phyloP scores from a whole-genome alignment of 2,797 vertebrate species.

The Hippocampus kuda region DNA sequence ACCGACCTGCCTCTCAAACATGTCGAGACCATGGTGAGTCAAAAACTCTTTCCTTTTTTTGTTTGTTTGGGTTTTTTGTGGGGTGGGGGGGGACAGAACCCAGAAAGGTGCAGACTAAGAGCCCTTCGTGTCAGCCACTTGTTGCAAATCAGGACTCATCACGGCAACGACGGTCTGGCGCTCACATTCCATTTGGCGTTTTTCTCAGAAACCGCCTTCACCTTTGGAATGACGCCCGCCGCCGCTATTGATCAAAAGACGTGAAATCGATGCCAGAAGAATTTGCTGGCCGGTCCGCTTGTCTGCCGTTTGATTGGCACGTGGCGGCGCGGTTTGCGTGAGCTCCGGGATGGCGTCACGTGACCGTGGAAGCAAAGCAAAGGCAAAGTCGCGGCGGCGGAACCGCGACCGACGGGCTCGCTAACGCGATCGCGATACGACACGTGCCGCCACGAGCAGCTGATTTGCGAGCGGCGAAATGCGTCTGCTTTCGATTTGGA shows the following conservation, averaged over 20 bases:
- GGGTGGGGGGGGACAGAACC: too few species aligned
- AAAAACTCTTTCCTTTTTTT: background rate
- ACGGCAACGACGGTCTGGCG: too few species aligned
- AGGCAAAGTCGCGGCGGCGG: background rate
- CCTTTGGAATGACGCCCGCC: too few species aligned
- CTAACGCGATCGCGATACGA: too few species aligned
- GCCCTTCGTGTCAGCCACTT: too few species aligned
- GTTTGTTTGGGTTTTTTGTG: background rate
- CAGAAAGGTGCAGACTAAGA: too few species aligned
- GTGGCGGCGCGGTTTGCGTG: background rate
- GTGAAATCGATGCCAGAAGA: too few species aligned
- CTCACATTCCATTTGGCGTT: too few species aligned
- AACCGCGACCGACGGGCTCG: background rate
- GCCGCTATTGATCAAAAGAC: too few species aligned
- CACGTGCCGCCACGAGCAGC: background rate
- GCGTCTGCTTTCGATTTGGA: background rate
- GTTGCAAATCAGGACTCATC: too few species aligned
- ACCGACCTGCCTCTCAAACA: conserved; percentile 75
- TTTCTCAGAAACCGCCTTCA: too few species aligned
- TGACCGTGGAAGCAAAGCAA: background rate
- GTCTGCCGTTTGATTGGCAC: background rate
- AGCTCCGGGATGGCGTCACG: background rate
- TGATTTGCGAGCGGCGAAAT: background rate
- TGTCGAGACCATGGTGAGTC: conserved; percentile 80
- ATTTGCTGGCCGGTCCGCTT: too few species aligned